Evolutionary conservation across 23 tunicate genomes (phyloP), one percentile per base, ranked within the genome.

Genomic region (Oikopleura vanhoeffeni): DNA sequence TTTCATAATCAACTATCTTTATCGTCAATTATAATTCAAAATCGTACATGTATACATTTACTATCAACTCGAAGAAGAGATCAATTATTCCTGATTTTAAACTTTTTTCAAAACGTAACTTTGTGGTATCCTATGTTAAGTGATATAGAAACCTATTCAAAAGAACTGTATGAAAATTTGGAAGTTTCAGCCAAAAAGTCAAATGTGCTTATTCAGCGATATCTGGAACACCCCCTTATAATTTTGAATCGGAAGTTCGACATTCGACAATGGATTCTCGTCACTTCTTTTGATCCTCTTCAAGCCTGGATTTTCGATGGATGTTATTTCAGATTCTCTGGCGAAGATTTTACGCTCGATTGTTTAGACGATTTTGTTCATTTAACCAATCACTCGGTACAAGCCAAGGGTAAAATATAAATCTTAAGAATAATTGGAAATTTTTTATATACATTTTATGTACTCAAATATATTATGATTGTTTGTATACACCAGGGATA

Each of bases 331-430:
- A 28, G 79, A 24, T 71, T 71, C 32, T 71, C 79, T 38, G 79
- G 79, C 27, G 34, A 71, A 30, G 34, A 71, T 4, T 71, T 71
- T 71, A 13, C 79, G 3, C 38, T 71, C 4, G 79, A 71, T 38
- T 2, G 4, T 32, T 32, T 71, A 33, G 79, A 71, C 32, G 79
- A 71, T 13, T 71, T 71, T 30, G 35, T 71, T 28, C 79, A 71
- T 38, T 30, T 71, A 2, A 71, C 79, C 38, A 71, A 71, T 71
- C 79, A 71, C 79, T 71, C 79, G 34, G 32, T 71, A 2, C 79
- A 71, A 71, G 79, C 32, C 34, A 30, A 4, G 34, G 18, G 18
- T 18, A 8, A 8, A 18, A 49, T 8, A 49, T 18, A 18, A 49
- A 49, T 18, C 60, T 8, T 8, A 49, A 8, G 18, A 8, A 18